Base-by-base conservation (phyloP, 2,888 invertebrate species). In the Ypsolopha scabrella region DNA sequence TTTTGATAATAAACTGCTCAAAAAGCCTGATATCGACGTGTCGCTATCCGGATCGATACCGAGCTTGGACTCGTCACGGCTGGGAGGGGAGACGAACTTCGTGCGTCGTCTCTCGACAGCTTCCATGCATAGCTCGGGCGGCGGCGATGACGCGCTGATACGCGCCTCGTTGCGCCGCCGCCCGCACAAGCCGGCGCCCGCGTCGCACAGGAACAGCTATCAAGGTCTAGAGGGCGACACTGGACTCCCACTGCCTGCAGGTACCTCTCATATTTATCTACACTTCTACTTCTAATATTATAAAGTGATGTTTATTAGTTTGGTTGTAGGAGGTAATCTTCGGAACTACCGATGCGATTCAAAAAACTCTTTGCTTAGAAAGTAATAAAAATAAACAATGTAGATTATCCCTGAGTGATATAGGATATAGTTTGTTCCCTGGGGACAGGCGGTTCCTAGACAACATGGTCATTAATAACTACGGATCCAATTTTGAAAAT, bases 121-220 rank as follows among this genome's bases (percentile, higher is more conserved):
- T 10, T 87, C 87, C 1, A 74, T 80, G 57, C 81, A 87, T 48
- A 86, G 85, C 58, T 48, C 82, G 37, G 45, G 45, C 45, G 50
- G 86, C 34, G 87, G 88, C 41, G 90, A 89, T 57, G 88, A 87
- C 58, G 87, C 89, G 51, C 72, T 90, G 50, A 88, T 89, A 57
- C 80, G 90, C 64, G 90, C 90, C 48, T 89, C 89, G 39, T 70
- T 90, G 55, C 75, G 90, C 60, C 80, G 89, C 67, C 79, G 90
- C 60, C 87, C 89, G 41, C 90, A 90, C 53, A 86, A 83, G 57
- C 70, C 70, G 6, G 72, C 80, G 6, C 74, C 78, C 0, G 70
- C 82, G 1, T 70, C 86, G 24, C 90, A 90, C 70, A 83, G 90
- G 63, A 90, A 90, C 70, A 90, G 90, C 70, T 89, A 87, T 66